Evolutionary conservation across 2,113 vertebrate species (phyloP), one percentile per base, ranked within the genome.

Genomic region (Tragelaphus strepsiceros): DNA sequence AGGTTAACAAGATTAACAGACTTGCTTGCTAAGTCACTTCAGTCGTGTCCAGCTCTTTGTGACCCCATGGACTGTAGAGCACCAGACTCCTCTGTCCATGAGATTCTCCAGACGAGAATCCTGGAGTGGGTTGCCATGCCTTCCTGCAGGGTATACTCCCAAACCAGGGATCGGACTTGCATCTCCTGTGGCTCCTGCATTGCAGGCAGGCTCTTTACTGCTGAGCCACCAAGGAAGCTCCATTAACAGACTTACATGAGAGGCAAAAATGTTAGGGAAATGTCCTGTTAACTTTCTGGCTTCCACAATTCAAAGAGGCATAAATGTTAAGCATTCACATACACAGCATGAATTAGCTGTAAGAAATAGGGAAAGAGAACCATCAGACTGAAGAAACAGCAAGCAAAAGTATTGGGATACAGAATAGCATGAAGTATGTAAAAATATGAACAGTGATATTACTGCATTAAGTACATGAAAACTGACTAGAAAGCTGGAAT

Each of bases 101-200:
- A 39, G 67, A 39, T 71, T 71, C 67, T 71, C n/a, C n/a, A 71
- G 67, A 71, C 5, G 3, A 71, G n/a, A 71, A 71, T 22, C 19
- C 19, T 35, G 67, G 67, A 71, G 4, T 22, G 19, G 19, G n/a
- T 71, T 71, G 67, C n/a, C 17, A 35, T 35, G 9, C n/a, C 67
- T n/a, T 22, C 67, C 67, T 2, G 1, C 19, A 22, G n/a, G 5
- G 67, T 12, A 22, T 39, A 35, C 35, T 35, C 19, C 67, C 0
- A 1, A 71, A 10, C 67, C 67, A 35, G 64, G n/a, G 17, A 35
- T 35, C 1, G 1, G 32, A 71, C 67, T 35, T 71, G n/a, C 4
- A 0, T 71, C 67, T 71, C 21, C n/a, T 35, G n/a, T 12, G 67
- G 17, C n/a, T 35, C 19, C 9, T 12, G 67, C 10, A 22, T 35